Evolutionary conservation across 2,888 invertebrate genomes (phyloP).

Genomic region (Caenorhabditis angaria): DNA sequence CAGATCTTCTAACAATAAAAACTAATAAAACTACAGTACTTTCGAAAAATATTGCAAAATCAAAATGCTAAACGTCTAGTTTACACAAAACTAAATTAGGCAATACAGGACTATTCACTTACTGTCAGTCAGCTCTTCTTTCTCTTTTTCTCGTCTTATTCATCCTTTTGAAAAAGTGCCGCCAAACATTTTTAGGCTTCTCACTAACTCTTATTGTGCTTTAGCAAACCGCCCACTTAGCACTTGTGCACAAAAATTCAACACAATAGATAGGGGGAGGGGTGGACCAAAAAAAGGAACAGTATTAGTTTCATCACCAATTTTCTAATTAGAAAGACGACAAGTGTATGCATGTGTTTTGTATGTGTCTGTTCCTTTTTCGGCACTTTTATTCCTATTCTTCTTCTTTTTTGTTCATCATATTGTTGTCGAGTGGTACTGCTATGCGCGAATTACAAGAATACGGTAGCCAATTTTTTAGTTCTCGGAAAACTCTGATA

Average conservation of each 20-base stretch:
- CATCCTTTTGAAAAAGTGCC: background rate
- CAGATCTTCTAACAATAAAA: no score
- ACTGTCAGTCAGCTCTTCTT: background rate
- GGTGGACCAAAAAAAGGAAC: background rate
- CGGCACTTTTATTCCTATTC: no score
- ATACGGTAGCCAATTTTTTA: background rate
- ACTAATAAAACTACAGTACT: background rate
- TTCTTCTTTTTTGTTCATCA: background rate
- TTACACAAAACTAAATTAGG: background rate
- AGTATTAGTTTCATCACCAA: conserved; percentile 4
- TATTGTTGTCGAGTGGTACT: conserved; percentile 1
- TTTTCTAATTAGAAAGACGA: conserved; percentile 5
- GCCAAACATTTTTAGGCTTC: conserved; percentile 1
- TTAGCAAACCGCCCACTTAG: background rate
- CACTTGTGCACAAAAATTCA: background rate
- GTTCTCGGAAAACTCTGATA: background rate
- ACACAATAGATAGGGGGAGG: background rate
- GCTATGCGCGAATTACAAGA: background rate
- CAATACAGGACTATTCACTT: background rate
- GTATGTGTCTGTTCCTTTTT: background rate
- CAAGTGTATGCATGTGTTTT: conserved; percentile 3
- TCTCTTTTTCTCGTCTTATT: background rate
- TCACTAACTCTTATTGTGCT: background rate
- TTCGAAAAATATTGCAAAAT: background rate
- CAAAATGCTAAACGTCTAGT: background rate